Evolutionary conservation across 2,113 vertebrate species (phyloP).

Genomic region (Petrocephalus microphthalmus): DNA sequence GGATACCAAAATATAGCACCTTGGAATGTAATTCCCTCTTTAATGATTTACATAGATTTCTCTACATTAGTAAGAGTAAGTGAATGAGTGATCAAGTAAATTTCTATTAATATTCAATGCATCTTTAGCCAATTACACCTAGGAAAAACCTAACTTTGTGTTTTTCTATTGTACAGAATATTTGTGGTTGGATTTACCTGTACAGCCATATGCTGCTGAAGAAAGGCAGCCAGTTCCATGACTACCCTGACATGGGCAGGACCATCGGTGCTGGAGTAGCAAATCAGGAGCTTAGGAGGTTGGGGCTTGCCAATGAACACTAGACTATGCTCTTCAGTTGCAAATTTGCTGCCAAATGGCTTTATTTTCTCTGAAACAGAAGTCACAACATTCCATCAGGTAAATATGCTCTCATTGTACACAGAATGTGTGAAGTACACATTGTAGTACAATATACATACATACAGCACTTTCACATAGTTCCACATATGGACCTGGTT

Average conservation of each 20-base stretch:
- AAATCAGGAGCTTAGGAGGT: conserved; percentile 61
- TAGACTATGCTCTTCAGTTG: conserved; percentile 19
- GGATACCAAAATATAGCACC: background rate
- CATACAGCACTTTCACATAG: background rate
- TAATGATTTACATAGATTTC: background rate
- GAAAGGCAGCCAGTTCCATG: conserved; percentile 58
- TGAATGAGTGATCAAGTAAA: background rate
- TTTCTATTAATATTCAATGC: background rate
- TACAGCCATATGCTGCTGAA: conserved; percentile 64
- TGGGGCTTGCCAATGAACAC: conserved; percentile 23
- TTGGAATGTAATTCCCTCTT: background rate
- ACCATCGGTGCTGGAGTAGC: conserved; percentile 61
- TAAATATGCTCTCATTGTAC: background rate
- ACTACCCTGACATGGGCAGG: conserved; percentile 55
- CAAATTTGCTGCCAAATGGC: conserved; percentile 34
- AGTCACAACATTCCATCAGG: background rate
- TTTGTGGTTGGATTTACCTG: conserved; percentile 42
- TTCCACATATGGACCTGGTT: background rate
- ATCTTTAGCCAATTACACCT: background rate
- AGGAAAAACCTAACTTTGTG: background rate
- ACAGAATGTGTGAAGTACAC: background rate
- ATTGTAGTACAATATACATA: background rate
- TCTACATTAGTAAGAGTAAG: background rate
- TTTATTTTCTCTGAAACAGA: conserved; percentile 40
- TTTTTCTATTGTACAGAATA: background rate